A percentile compares a stretch with the other conserved stretches of the same genome.
These are phyloP conservation scores for Hippolais icterina DNA, from an alignment of 2,113 vertebrate genomes.

Conservation along the genomic window DNA sequence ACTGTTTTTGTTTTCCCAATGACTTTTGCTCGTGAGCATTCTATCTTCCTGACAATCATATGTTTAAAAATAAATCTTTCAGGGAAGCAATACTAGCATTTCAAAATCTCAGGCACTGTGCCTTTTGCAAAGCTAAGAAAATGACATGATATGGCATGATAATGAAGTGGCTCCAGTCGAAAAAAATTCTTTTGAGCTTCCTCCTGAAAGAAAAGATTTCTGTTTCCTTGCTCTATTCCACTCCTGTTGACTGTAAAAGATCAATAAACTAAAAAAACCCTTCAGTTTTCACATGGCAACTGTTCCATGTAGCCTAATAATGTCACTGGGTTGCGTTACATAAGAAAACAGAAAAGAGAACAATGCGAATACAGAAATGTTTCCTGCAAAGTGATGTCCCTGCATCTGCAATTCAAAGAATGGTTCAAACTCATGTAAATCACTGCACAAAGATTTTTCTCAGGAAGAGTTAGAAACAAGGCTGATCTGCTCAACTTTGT, in stretches of 20 bases:
- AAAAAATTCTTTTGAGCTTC: slow-evolving; percentile 49
- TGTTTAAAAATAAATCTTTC: slow-evolving; percentile 35
- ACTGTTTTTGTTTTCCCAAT: slow-evolving; percentile 41
- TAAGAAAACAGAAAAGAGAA: slow-evolving; percentile 22
- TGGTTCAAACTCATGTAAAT: not conserved
- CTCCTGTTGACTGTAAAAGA: slow-evolving; percentile 11
- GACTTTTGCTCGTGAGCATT: slow-evolving; percentile 18
- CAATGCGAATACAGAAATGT: not conserved
- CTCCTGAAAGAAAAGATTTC: slow-evolving; percentile 7
- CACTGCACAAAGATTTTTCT: not conserved
- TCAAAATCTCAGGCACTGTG: slow-evolving; percentile 35
- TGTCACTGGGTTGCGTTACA: slow-evolving; percentile 13
- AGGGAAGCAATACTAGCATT: slow-evolving; percentile 24
- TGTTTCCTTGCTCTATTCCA: not conserved
- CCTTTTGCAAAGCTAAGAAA: slow-evolving; percentile 42
- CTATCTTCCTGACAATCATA: slow-evolving; percentile 42
- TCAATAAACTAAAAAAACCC: slow-evolving; percentile 22
- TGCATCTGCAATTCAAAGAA: slow-evolving; percentile 43
- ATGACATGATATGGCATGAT: slow-evolving; percentile 4
- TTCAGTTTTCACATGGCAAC: slow-evolving; percentile 5
- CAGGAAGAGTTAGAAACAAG: not conserved
- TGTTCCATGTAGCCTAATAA: slow-evolving; percentile 45
- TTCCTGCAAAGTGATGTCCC: not conserved
- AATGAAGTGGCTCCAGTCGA: slow-evolving; percentile 6
- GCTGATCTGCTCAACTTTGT: not conserved